Conservation (phyloP, 2,113 vertebrate genomes). For the Muntiacus muntjak region DNA sequence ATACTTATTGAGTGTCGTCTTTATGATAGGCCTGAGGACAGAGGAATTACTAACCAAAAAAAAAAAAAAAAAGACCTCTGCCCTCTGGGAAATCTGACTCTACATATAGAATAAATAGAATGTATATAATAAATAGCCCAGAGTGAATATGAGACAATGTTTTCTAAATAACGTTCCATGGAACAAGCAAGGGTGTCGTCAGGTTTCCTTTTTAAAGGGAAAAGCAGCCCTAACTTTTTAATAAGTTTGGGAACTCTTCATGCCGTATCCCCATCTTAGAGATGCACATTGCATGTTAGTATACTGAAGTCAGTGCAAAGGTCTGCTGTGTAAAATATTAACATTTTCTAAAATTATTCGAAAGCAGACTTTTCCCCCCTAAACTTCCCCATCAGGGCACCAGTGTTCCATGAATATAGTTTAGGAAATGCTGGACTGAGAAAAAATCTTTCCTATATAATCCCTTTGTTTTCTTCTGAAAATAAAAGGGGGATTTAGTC, state of each 20-base stretch:
- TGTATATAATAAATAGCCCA: background rate
- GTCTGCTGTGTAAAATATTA: background rate
- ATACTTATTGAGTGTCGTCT: conserved; percentile 10
- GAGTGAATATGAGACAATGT: background rate
- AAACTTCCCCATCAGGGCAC: background rate
- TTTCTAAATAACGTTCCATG: background rate
- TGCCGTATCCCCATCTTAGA: background rate
- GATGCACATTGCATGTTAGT: background rate
- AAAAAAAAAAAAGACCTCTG: background rate
- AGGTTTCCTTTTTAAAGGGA: background rate
- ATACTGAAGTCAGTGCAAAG: background rate
- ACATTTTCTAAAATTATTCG: background rate
- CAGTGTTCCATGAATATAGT: background rate
- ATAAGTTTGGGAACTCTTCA: background rate
- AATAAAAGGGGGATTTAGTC: background rate
- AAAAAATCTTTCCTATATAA: background rate
- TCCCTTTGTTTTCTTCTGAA: background rate
- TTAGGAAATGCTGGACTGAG: background rate
- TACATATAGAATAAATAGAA: background rate
- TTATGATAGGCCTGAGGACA: background rate
- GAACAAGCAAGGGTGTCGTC: background rate
- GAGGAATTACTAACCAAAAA: background rate
- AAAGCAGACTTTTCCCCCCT: background rate
- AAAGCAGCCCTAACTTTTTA: background rate
- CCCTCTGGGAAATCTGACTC: background rate